phyloP scores from a whole-genome alignment of 2,888 invertebrate genomes.

The Ennomos erosarius region DNA sequence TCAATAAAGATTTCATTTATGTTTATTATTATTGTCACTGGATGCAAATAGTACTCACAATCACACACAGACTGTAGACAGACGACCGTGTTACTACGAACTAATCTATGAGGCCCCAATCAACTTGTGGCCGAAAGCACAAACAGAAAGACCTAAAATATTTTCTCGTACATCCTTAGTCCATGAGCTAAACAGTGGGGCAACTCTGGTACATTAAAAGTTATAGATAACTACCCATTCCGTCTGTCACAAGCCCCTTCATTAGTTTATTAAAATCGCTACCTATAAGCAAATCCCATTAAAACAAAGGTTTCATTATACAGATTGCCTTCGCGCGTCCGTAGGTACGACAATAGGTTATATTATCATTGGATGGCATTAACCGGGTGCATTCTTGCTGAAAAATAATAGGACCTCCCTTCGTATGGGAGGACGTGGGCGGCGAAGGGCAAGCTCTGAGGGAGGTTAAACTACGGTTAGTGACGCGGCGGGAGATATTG shows the following conservation, averaged over 20 bases:
- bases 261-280: constrained; percentile 61
- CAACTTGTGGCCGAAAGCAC: too few species aligned
- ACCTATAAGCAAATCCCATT: constrained; percentile 30
- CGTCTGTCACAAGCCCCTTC: constrained; percentile 31
- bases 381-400: constrained; percentile 77
- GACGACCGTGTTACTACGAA: too few species aligned
- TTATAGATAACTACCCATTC: too few species aligned
- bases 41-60: too few species aligned
- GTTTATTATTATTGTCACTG: too few species aligned
- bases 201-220: too few species aligned
- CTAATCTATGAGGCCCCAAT: too few species aligned
- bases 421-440: constrained; percentile 60
- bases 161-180: too few species aligned
- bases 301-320: constrained; percentile 66
- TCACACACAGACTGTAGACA: too few species aligned
- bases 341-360: constrained; percentile 57
- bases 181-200: too few species aligned
- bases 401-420: constrained; percentile 73
- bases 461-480: constrained; percentile 15
- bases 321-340: constrained; percentile 72
- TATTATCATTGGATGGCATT: constrained; percentile 76
- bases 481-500: neutral
- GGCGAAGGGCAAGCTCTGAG: constrained; percentile 41
- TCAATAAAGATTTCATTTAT: too few species aligned
- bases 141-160: too few species aligned